Base-by-base conservation (phyloP, 2,888 invertebrate genomes). In the Pachymerium ferrugineum region DNA sequence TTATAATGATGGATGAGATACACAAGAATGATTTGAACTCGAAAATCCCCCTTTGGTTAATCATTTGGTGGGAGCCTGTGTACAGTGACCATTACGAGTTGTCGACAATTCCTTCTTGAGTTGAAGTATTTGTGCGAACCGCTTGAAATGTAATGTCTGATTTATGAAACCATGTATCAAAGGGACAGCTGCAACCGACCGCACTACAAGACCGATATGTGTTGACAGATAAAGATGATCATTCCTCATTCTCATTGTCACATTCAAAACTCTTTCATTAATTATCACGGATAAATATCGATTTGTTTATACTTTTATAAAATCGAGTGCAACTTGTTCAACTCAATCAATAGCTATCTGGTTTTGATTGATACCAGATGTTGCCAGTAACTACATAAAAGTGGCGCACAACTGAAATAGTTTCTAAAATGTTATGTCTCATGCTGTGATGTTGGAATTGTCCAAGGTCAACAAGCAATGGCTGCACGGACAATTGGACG, bases 161-260 rank as follows among this genome's bases (percentile, higher is more conserved):
- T 62, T 62, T 62, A 62, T 62, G 62, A 62, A 62, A 62, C 28
- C 62, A 62, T 62, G 62, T 62, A 62, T 62, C 62, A 62, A 62
- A 28, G 62, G 62, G 62, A 62, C 62, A 62, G 62, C 62, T 62
- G 62, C 62, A 25, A 62, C 62, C 28, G 62, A 62, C 62, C 28
- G 62, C 28, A 3, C 12, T 62, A 62, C 62, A 62, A 62, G 62
- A 62, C 62, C 62, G 25, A 62, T 62, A 28, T 28, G 62, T 62
- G 62, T 62, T 62, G 62, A 62, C 62, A 62, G 62, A 62, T 62
- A 62, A 62, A 62, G 62, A 62, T 28, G 62, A 22, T 22, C 62
- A 28, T 62, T 62, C 38, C 5, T 62, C 62, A 62, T 22, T 62
- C 12, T 62, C 25, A 62, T 62, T 28, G 62, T 62, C 62, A 62